Percentiles rank a stretch among this genome's conserved stretches.
These are phyloP conservation scores for Caenorhabditis angaria DNA, from an alignment of 2,888 invertebrate species.

Conservation along the genomic window DNA sequence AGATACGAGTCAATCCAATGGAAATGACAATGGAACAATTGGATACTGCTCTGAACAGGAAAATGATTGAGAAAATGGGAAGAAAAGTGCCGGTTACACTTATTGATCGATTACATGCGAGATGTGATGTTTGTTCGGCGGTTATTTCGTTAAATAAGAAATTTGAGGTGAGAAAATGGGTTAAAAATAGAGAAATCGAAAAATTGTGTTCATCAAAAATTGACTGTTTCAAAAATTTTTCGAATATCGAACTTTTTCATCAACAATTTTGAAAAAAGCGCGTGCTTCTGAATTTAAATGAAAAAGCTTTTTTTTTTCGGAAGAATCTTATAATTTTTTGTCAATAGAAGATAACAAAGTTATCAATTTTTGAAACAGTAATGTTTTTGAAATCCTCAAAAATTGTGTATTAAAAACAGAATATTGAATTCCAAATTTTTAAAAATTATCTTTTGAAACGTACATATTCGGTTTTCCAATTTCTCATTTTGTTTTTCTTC, in stretches of 20 bases:
- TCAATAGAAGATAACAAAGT: not conserved
- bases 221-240: not conserved
- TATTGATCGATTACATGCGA: slow-evolving; percentile 70
- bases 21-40: slow-evolving; percentile 65
- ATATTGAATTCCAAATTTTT: slow-evolving; percentile 1
- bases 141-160: slow-evolving; percentile 70
- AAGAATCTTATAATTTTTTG: not conserved
- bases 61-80: slow-evolving; percentile 71
- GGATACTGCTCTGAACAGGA: slow-evolving; percentile 64
- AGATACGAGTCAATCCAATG: slow-evolving; percentile 68
- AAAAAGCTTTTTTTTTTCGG: not conserved
- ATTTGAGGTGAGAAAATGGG: slow-evolving; percentile 56
- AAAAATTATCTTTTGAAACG: not conserved
- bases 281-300: not conserved
- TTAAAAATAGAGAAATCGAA: not conserved
- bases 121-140: slow-evolving; percentile 68
- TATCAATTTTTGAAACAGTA: not conserved
- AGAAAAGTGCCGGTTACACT: slow-evolving; percentile 68
- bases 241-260: not conserved
- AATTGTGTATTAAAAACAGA: not conserved
- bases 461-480: not conserved
- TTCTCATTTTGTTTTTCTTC: slow-evolving; percentile 23
- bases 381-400: no score
- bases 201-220: not conserved
- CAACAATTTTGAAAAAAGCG: not conserved